Conservation (phyloP, 2,797 vertebrate species). For the Liparis tanakae region DNA sequence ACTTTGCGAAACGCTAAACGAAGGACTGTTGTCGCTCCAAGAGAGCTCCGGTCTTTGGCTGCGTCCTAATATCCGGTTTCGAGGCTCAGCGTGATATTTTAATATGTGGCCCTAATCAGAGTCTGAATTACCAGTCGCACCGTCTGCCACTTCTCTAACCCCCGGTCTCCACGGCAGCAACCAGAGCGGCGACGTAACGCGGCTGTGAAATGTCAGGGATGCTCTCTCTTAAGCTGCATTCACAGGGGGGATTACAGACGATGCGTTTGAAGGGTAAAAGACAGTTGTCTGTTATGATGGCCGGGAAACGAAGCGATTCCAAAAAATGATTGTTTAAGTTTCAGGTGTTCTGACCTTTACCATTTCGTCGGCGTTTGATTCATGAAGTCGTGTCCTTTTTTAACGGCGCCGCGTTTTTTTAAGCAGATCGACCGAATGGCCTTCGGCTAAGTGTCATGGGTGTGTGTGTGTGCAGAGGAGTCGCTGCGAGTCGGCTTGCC, state of each 20-base stretch:
- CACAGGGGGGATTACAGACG: neutral
- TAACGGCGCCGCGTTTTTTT: neutral
- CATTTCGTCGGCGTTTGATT: slow-evolving; percentile 5
- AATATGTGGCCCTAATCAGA: slow-evolving; percentile 13
- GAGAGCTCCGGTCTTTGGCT: slow-evolving; percentile 17
- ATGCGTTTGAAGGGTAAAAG: slow-evolving; percentile 13
- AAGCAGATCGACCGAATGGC: slow-evolving; percentile 20
- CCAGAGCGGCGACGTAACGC: neutral
- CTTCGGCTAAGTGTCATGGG: neutral
- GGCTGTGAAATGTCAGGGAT: slow-evolving; percentile 9
- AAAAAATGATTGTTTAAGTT: slow-evolving; percentile 20
- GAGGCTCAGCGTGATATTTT: neutral
- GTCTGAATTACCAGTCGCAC: slow-evolving; percentile 6
- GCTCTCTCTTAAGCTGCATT: slow-evolving; percentile 4
- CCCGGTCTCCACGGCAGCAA: neutral
- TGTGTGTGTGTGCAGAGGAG: slow-evolving; percentile 13
- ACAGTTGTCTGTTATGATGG: neutral
- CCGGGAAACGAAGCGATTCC: neutral
- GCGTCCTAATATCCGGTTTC: slow-evolving; percentile 10
- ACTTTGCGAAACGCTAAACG: neutral
- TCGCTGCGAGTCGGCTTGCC: neutral
- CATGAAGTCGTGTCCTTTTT: slow-evolving; percentile 6
- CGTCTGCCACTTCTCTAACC: slow-evolving; percentile 10
- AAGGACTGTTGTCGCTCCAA: neutral
- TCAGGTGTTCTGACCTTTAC: slow-evolving; percentile 19